Conservation (phyloP, 64 coral and sea anemone genomes). For the Actinia tenebrosa region DNA sequence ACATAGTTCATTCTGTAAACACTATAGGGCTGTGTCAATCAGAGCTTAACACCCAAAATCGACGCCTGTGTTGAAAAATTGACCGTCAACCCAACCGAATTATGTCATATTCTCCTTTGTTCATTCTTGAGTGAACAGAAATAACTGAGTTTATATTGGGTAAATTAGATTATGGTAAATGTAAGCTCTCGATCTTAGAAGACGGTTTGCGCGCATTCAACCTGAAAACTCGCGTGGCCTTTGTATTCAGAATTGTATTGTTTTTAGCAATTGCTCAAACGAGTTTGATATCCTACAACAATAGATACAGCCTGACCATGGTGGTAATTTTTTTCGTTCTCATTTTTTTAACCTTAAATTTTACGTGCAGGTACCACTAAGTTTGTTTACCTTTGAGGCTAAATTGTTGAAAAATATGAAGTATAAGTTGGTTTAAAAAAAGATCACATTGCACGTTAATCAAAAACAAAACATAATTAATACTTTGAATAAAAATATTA, state of each 20-base stretch:
- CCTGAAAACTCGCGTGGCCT: constrained; percentile 9
- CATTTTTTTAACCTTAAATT: neutral
- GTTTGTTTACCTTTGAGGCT: neutral
- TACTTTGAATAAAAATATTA: neutral
- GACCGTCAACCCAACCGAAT: neutral
- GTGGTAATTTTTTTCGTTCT: neutral
- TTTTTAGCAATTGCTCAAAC: neutral
- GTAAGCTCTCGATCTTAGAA: neutral
- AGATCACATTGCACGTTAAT: neutral
- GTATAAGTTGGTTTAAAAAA: too few species aligned
- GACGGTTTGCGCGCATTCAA: neutral
- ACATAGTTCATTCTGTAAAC: constrained; percentile 5
- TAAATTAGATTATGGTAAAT: neutral
- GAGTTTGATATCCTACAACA: neutral
- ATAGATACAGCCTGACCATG: neutral
- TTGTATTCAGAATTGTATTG: neutral
- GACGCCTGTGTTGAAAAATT: neutral
- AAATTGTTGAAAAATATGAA: neutral
- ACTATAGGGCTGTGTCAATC: constrained; percentile 18
- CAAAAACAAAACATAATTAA: neutral
- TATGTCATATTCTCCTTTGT: neutral
- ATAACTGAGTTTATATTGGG: neutral
- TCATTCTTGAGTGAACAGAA: neutral
- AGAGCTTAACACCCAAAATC: constrained; percentile 21
- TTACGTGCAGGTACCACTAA: neutral